These are phyloP conservation scores for Chrysocyon brachyurus DNA, from an alignment of 2,797 vertebrate species.

Conservation along the genomic window DNA sequence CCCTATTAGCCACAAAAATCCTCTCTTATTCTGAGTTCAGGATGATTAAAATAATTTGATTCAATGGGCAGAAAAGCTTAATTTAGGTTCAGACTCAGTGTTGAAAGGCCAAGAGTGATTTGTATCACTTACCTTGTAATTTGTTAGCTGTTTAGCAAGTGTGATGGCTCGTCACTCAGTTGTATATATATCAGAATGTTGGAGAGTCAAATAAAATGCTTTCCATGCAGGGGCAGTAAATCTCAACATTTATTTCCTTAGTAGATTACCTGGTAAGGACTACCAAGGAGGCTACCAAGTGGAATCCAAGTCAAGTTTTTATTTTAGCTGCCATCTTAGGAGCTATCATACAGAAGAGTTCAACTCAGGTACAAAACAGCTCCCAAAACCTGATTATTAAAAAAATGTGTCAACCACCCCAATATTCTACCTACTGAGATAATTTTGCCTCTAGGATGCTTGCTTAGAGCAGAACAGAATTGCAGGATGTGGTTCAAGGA, in stretches of 20 bases:
- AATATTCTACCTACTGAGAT: background rate
- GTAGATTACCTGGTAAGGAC: background rate
- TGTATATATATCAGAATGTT: background rate
- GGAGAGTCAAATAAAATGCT: background rate
- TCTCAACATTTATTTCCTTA: background rate
- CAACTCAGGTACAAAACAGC: constrained; percentile 30
- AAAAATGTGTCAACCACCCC: constrained; percentile 48
- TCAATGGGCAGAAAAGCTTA: constrained; percentile 23
- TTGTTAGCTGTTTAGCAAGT: background rate
- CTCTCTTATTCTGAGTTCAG: constrained; percentile 50
- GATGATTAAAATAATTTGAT: constrained; percentile 68
- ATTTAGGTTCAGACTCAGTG: background rate
- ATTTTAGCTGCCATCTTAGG: background rate
- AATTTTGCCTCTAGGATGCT: background rate
- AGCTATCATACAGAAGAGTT: background rate
- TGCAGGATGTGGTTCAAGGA: constrained; percentile 7
- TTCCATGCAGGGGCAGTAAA: background rate
- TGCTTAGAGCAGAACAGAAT: background rate
- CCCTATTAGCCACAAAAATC: constrained; percentile 62
- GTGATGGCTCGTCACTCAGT: background rate
- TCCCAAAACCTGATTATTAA: constrained; percentile 34
- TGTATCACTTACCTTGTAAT: background rate
- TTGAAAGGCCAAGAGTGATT: constrained; percentile 49
- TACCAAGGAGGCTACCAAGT: background rate
- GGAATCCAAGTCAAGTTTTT: background rate